phyloP scores from a whole-genome alignment of 2,797 vertebrate genomes.

The Enoplosus armatus region DNA sequence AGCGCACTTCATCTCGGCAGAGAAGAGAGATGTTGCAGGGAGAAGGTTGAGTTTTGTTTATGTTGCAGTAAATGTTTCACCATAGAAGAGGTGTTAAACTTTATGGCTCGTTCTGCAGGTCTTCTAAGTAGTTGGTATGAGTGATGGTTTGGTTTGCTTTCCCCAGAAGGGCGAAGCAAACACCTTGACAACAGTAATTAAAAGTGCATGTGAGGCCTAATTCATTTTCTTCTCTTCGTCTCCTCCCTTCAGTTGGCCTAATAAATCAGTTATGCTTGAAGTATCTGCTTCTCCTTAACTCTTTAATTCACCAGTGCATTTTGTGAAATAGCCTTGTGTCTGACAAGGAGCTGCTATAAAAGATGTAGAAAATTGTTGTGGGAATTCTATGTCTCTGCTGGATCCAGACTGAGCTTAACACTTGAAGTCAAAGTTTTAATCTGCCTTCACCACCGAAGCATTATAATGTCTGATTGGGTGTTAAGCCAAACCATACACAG shows the following conservation, averaged over 20 bases:
- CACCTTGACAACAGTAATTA: constrained; percentile 83
- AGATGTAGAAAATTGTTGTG: constrained; percentile 76
- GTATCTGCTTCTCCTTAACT: constrained; percentile 70
- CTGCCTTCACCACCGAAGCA: constrained; percentile 42
- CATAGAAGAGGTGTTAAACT: constrained; percentile 56
- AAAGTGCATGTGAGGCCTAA: constrained; percentile 75
- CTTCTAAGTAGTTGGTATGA: constrained; percentile 61
- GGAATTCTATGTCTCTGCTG: constrained; percentile 75
- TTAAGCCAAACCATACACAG: constrained; percentile 20
- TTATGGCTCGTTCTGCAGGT: constrained; percentile 58
- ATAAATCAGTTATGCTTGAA: constrained; percentile 82
- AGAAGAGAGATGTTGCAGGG: constrained; percentile 36
- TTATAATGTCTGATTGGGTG: constrained; percentile 52
- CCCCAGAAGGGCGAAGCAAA: constrained; percentile 77
- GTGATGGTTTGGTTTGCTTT: constrained; percentile 68
- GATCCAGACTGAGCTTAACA: constrained; percentile 59
- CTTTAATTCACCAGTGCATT: constrained; percentile 67
- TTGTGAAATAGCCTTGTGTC: constrained; percentile 67
- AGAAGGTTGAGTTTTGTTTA: constrained; percentile 64
- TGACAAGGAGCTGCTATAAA: constrained; percentile 70
- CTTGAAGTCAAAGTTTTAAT: constrained; percentile 64
- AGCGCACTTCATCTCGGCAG: constrained; percentile 23
- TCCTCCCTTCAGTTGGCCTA: constrained; percentile 72
- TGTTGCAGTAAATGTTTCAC: constrained; percentile 67
- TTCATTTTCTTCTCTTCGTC: constrained; percentile 71